These are phyloP conservation scores for Pangasius krempfi DNA, from an alignment of 2,797 vertebrate species.

Conservation along the genomic window DNA sequence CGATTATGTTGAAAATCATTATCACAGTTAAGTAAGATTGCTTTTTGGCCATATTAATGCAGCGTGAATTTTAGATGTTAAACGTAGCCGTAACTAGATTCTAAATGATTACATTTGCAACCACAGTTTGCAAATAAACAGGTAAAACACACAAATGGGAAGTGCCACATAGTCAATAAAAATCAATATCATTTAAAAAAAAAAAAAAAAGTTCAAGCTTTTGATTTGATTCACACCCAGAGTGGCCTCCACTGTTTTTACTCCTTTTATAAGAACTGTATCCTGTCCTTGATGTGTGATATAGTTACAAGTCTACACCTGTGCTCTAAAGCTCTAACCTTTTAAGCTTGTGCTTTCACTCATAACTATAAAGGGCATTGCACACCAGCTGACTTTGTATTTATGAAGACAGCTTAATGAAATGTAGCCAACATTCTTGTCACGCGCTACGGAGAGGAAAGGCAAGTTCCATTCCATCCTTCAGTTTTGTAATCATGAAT, in stretches of 20 bases:
- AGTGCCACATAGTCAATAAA: not conserved
- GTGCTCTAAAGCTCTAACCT: not conserved
- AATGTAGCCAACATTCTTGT: conserved; percentile 7
- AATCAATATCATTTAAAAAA: not conserved
- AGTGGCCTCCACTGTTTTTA: not conserved
- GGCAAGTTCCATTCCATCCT: not conserved
- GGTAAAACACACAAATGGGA: not conserved
- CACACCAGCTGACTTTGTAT: not conserved
- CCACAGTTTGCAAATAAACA: not conserved
- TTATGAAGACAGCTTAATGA: not conserved
- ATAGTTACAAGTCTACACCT: not conserved
- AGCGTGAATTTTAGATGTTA: not conserved
- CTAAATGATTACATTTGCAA: not conserved
- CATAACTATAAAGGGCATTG: not conserved
- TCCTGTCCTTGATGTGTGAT: not conserved
- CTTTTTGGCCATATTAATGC: not conserved
- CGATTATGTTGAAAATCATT: not conserved
- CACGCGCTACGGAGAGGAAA: not conserved
- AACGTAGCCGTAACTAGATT: not conserved
- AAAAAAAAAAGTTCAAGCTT: too few relatives aligned
- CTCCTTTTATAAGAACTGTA: not conserved
- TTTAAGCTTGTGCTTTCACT: not conserved
- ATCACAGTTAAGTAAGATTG: not conserved
- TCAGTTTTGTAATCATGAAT: not conserved
- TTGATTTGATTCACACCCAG: not conserved